Evolutionary conservation across 2,113 vertebrate species (phyloP).

Genomic region (Microcebus lehilahytsara): DNA sequence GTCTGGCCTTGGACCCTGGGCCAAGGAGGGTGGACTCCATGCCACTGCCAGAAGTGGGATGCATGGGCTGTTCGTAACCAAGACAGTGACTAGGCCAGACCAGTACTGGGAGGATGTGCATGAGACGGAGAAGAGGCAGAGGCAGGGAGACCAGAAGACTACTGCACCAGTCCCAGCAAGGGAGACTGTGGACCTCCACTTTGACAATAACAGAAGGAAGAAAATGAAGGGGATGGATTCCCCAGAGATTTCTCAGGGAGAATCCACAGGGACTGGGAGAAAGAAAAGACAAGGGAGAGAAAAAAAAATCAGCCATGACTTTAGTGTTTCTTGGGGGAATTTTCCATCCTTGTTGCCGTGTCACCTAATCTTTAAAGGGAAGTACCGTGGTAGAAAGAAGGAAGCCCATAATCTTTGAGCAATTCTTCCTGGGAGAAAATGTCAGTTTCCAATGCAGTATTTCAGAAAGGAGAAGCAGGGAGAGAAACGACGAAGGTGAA

Average conservation of each 20-base stretch:
- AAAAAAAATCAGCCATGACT: background rate
- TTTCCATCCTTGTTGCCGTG: background rate
- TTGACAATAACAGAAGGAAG: background rate
- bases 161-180: background rate
- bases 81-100: background rate
- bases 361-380: background rate
- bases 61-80: background rate
- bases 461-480: background rate
- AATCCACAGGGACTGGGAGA: no score
- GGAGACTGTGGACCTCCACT: background rate
- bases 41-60: background rate
- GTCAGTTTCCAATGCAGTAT: background rate
- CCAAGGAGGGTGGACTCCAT: background rate
- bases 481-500: background rate
- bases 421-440: slow-evolving; percentile 2
- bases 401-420: background rate
- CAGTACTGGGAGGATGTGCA: background rate
- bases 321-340: background rate
- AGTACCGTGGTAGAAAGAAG: background rate
- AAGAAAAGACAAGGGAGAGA: background rate
- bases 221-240: background rate
- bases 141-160: background rate
- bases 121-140: background rate
- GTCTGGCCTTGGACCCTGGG: background rate
- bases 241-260: background rate